Conservation (phyloP, 2,113 vertebrate genomes). For the Mandrillus leucophaeus region DNA sequence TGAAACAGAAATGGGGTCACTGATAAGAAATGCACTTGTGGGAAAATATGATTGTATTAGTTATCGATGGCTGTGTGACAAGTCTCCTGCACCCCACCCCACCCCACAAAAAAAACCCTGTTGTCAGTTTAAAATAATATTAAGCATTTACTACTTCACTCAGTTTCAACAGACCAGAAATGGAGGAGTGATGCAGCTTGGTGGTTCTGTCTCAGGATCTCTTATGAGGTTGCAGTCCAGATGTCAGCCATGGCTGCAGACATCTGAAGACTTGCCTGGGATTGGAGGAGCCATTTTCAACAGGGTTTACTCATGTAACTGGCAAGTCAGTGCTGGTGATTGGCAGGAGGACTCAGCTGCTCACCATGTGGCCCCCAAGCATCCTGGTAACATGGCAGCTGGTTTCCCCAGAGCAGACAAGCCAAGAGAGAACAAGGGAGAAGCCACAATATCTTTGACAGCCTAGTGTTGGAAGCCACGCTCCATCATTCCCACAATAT, state of each 20-base stretch:
- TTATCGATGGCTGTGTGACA: background rate
- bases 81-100: no score
- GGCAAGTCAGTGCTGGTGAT: background rate
- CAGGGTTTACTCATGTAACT: background rate
- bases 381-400: background rate
- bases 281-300: background rate
- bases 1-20: background rate
- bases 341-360: background rate
- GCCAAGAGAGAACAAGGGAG: background rate
- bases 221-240: background rate
- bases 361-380: background rate
- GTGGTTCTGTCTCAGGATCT: background rate
- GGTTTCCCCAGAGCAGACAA: background rate
- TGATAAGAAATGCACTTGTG: background rate
- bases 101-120: background rate
- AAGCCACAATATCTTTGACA: background rate
- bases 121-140: background rate
- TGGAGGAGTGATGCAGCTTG: background rate
- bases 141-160: background rate
- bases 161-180: background rate
- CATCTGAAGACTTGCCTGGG: background rate
- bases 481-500: background rate
- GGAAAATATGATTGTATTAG: background rate
- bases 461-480: rapidly evolving
- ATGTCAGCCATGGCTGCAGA: background rate